Evolutionary conservation across 1,140 invertebrate genomes (phyloP), one percentile per base, ranked within the genome.

Genomic region (Hyposmocoma kahamanoa): DNA sequence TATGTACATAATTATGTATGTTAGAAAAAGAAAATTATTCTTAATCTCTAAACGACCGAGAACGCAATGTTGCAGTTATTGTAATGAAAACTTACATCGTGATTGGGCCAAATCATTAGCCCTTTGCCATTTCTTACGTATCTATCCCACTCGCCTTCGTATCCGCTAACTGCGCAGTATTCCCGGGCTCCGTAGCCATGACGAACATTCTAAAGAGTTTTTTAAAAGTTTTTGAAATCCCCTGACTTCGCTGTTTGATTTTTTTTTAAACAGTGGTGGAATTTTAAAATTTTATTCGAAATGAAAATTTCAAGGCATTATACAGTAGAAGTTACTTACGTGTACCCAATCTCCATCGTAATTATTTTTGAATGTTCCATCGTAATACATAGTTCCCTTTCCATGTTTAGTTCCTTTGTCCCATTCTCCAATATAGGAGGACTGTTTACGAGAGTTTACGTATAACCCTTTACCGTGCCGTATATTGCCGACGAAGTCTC

Each of bases 31-130:
- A n/a, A n/a, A n/a, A n/a, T n/a, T n/a, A n/a, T n/a, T n/a, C n/a
- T n/a, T n/a, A n/a, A n/a, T n/a, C n/a, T n/a, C n/a, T n/a, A n/a
- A n/a, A n/a, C n/a, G n/a, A n/a, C n/a, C n/a, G n/a, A n/a, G n/a
- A n/a, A n/a, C n/a, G n/a, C n/a, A n/a, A n/a, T n/a, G n/a, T n/a
- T n/a, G n/a, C n/a, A n/a, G n/a, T n/a, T n/a, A n/a, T n/a, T n/a
- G n/a, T n/a, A n/a, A n/a, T n/a, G n/a, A n/a, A n/a, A n/a, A 72
- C 77, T 78, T 71, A 89, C 88, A 67, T 90, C 88, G 47, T 84
- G 77, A 62, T 89, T 89, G 24, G 74, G 67, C 84, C 86, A 88
- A 50, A 87, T 74, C 87, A 90, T 89, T n/a, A 84, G 77, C 49
- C 90, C 90, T 56, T 81, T 65, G 11, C 90, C 89, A 52, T 88